These are phyloP conservation scores for Brachyhypopomus occidentalis DNA, from an alignment of 2,113 vertebrate species.

Conservation along the genomic window DNA sequence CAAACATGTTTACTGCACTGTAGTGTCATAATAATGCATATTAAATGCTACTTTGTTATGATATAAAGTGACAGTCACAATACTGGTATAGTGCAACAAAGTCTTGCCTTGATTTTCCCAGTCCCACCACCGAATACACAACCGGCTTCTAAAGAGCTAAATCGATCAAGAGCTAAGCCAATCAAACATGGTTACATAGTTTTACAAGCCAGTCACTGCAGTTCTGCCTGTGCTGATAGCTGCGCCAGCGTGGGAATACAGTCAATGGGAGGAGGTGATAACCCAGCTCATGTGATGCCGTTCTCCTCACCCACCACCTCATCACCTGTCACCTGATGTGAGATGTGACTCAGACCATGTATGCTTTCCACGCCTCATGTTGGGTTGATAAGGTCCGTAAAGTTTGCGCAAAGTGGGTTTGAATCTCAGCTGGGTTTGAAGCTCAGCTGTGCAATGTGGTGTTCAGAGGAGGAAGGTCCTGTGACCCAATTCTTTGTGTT, in stretches of 20 bases:
- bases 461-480: background rate
- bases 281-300: background rate
- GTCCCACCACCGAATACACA: background rate
- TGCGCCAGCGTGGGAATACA: background rate
- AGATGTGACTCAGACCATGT: slow-evolving; percentile 35
- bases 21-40: background rate
- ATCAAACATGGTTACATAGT: background rate
- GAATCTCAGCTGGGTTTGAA: background rate
- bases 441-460: background rate
- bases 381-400: background rate
- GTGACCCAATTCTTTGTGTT: background rate
- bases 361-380: slow-evolving; percentile 15
- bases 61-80: background rate
- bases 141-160: background rate
- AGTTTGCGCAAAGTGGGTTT: background rate
- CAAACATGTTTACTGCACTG: too few relatives aligned
- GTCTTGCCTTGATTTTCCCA: background rate
- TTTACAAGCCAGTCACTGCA: background rate
- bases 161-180: too few relatives aligned
- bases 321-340: slow-evolving; percentile 33
- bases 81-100: background rate
- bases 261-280: slow-evolving; percentile 16
- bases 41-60: background rate
- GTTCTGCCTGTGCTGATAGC: background rate
- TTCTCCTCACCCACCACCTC: slow-evolving; percentile 5